A percentile compares a stretch with the other conserved stretches of the same genome.
phyloP scores from a whole-genome alignment of 2,888 invertebrate species.

The Pyralis farinalis region DNA sequence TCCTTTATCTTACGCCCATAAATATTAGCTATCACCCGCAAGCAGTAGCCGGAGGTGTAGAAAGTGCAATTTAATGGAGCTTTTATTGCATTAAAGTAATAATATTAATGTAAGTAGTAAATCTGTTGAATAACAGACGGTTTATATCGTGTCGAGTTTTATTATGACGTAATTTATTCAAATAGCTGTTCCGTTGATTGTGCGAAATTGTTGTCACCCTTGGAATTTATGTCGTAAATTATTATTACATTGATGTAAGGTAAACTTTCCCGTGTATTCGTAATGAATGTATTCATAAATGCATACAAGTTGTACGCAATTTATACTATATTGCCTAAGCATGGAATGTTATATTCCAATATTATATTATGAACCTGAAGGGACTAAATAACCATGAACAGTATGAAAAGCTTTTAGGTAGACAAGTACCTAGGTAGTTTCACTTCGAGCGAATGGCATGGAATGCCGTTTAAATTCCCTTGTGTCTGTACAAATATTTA shows the following conservation, averaged over 20 bases:
- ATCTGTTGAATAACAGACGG: slow-evolving; percentile 8
- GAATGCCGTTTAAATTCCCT: neutral
- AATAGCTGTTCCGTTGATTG: slow-evolving; percentile 14
- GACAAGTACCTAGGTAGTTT: too few species aligned
- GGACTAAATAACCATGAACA: too few species aligned
- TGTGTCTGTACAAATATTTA: too few species aligned
- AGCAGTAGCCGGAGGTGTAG: slow-evolving; percentile 59
- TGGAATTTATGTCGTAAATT: slow-evolving; percentile 2
- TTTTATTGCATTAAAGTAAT: slow-evolving; percentile 52
- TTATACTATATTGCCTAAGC: too few species aligned
- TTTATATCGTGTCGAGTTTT: slow-evolving; percentile 37
- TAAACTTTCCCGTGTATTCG: too few species aligned
- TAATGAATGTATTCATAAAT: too few species aligned
- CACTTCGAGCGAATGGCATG: neutral
- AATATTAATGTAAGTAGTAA: slow-evolving; percentile 37
- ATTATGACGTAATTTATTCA: slow-evolving; percentile 35
- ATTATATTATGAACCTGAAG: too few species aligned
- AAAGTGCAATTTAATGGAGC: slow-evolving; percentile 56
- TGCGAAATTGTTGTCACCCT: slow-evolving; percentile 9
- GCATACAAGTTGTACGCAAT: too few species aligned
- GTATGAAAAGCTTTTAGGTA: too few species aligned
- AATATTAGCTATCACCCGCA: slow-evolving; percentile 53
- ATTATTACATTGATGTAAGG: neutral
- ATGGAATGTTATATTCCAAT: too few species aligned
- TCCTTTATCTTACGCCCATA: slow-evolving; percentile 65